phyloP scores from a whole-genome alignment of 2,888 invertebrate genomes.

The Aromia moschata region DNA sequence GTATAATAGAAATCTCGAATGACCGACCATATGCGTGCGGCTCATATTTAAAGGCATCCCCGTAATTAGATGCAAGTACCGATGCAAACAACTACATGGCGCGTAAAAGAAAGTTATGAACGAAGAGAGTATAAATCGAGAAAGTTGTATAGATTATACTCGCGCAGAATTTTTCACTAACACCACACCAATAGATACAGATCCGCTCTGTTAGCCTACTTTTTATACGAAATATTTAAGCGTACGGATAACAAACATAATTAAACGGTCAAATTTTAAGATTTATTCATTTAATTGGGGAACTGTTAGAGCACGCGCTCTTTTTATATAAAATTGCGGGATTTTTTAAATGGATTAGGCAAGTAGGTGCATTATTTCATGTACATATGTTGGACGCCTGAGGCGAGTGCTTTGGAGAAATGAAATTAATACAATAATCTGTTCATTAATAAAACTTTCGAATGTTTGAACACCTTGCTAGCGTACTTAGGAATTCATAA shows the following conservation, averaged over 20 bases:
- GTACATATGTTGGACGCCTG: slow-evolving; percentile 14
- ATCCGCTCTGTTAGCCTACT: slow-evolving; percentile 46
- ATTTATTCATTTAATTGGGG: too few species aligned
- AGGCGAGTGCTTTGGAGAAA: background rate
- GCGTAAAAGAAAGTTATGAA: slow-evolving; percentile 54
- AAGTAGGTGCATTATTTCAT: background rate
- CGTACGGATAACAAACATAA: background rate
- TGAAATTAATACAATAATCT: slow-evolving; percentile 39
- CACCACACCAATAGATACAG: slow-evolving; percentile 34
- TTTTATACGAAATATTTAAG: slow-evolving; percentile 1
- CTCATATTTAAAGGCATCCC: too few species aligned
- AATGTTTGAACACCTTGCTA: background rate
- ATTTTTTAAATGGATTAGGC: too few species aligned
- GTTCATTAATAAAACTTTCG: slow-evolving; percentile 33
- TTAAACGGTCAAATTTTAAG: too few species aligned
- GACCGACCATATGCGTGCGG: too few species aligned
- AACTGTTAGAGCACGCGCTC: too few species aligned
- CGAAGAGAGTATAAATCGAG: slow-evolving; percentile 52
- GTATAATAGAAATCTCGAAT: too few species aligned
- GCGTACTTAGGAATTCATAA: slow-evolving; percentile 7
- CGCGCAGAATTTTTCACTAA: slow-evolving; percentile 52
- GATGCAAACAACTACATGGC: slow-evolving; percentile 7
- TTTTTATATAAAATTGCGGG: background rate
- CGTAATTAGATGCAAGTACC: background rate
- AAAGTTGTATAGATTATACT: slow-evolving; percentile 54